Percentiles rank a stretch among this genome's conserved stretches.
These are phyloP conservation scores for Sebastolobus altivelis DNA, from an alignment of 2,797 vertebrate genomes.

Conservation along the genomic window DNA sequence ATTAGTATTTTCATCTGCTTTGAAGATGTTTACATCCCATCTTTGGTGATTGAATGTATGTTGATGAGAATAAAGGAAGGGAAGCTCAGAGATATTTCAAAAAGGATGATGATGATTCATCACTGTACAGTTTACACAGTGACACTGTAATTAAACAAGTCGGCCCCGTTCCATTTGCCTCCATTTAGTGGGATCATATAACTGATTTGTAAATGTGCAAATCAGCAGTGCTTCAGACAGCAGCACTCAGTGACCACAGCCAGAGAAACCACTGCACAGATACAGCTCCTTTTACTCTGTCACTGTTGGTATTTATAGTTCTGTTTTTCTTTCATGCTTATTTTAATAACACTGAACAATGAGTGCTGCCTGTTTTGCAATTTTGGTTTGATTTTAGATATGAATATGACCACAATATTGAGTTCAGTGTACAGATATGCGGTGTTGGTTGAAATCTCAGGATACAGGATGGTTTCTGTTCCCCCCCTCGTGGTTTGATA, in stretches of 20 bases:
- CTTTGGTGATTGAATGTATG: background rate
- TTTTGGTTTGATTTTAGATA: background rate
- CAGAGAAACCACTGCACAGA: conserved; percentile 9
- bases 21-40: background rate
- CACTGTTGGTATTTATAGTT: background rate
- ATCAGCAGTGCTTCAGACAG: conserved; percentile 44
- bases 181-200: conserved; percentile 41
- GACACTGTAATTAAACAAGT: conserved; percentile 45
- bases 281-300: background rate
- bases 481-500: background rate
- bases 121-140: conserved; percentile 7
- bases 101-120: conserved; percentile 12
- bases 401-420: background rate
- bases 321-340: background rate
- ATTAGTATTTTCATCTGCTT: background rate
- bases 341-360: background rate
- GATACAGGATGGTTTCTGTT: background rate
- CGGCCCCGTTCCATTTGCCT: conserved; percentile 15
- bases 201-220: conserved; percentile 57
- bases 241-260: conserved; percentile 48
- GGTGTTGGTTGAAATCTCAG: background rate
- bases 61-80: background rate
- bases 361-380: background rate
- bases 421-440: background rate
- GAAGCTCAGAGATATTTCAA: background rate